A percentile compares a stretch with the other conserved stretches of the same genome.
Evolutionary conservation across 2,797 vertebrate species (phyloP).

Genomic region (Semotilus atromaculatus): DNA sequence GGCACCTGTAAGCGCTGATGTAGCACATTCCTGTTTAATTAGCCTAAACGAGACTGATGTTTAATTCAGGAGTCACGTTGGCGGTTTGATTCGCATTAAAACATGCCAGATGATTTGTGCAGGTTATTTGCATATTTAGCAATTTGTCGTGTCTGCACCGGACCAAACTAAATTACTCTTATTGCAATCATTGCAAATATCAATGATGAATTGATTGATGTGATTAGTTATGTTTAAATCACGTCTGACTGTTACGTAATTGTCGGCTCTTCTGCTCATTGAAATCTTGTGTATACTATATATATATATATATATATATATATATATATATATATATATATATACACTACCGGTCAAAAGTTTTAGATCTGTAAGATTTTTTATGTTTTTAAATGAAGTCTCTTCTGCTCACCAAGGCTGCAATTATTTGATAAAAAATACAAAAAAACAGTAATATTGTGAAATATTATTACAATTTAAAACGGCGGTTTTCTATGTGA

Average conservation of each 20-base stretch:
- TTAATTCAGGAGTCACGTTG: conserved; percentile 25
- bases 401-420: too few species aligned
- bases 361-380: too few species aligned
- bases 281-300: not conserved
- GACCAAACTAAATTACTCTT: not conserved
- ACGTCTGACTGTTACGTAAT: not conserved
- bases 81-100: conserved; percentile 1
- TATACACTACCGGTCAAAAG: too few species aligned
- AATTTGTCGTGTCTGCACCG: not conserved
- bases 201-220: not conserved
- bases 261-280: not conserved
- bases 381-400: too few species aligned
- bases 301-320: too few species aligned
- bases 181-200: not conserved
- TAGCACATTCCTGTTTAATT: conserved; percentile 27
- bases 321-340: too few species aligned
- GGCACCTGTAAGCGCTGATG: conserved; percentile 12
- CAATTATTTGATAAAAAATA: too few species aligned
- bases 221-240: not conserved
- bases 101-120: not conserved
- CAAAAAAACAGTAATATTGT: too few species aligned
- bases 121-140: conserved; percentile 3
- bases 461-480: too few species aligned
- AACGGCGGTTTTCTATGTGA: too few species aligned
- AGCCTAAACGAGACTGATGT: conserved; percentile 23